Conservation (phyloP, 2,797 vertebrate species). For the Coracias cyanogaster region DNA sequence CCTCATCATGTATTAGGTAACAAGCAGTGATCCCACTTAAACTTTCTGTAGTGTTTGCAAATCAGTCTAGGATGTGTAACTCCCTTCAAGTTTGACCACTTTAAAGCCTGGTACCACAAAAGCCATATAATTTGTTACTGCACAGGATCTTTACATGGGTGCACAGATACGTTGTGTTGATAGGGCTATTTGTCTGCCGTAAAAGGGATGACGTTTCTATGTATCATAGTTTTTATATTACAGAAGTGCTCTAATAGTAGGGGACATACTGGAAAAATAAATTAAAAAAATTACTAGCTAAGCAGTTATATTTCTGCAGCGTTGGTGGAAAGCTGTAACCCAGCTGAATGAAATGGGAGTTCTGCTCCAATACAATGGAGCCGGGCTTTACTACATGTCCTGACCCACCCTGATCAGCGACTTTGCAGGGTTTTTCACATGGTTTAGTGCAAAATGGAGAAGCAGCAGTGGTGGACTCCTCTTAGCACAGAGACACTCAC, state of each 20-base stretch:
- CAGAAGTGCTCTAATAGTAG: neutral
- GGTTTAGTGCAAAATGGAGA: neutral
- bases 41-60: neutral
- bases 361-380: accelerated
- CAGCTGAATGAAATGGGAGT: neutral
- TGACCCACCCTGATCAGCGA: neutral
- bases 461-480: neutral
- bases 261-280: neutral
- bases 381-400: neutral
- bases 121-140: neutral
- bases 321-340: neutral
- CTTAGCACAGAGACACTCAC: too few relatives aligned
- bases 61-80: neutral
- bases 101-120: neutral
- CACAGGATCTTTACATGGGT: neutral
- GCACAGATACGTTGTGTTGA: accelerated
- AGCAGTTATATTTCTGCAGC: neutral
- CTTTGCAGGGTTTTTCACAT: neutral
- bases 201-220: neutral
- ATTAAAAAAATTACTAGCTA: neutral
- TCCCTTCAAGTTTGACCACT: neutral
- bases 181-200: neutral
- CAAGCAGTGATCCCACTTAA: neutral
- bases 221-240: neutral
- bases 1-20: conserved; percentile 46